phyloP scores from a whole-genome alignment of 1,140 invertebrate species.

The Drosophila bocqueti region DNA sequence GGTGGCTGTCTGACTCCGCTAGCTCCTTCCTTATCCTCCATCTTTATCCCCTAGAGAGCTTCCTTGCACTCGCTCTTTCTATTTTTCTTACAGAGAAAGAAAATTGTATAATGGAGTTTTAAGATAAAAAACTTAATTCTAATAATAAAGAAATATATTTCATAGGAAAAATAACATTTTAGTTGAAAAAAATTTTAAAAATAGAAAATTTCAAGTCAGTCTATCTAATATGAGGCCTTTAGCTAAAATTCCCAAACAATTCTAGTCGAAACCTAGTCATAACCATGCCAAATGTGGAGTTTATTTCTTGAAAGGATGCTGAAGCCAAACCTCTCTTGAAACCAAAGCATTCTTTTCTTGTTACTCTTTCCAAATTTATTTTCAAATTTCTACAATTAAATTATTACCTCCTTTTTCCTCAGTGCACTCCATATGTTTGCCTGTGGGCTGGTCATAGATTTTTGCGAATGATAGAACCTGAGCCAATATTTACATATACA shows the following conservation, averaged over 20 bases:
- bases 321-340: too few relatives aligned
- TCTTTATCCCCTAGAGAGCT: slow-evolving; percentile 7
- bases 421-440: slow-evolving; percentile 39
- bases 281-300: neutral
- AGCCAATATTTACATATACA: slow-evolving; percentile 76
- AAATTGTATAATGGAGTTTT: neutral
- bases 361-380: fast-evolving
- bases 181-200: too few relatives aligned
- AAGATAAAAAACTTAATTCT: too few relatives aligned
- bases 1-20: slow-evolving; percentile 16
- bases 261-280: neutral
- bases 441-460: slow-evolving; percentile 71
- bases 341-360: neutral
- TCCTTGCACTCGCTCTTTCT: slow-evolving; percentile 16
- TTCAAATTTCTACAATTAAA: neutral
- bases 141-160: neutral
- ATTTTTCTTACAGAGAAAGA: slow-evolving; percentile 1
- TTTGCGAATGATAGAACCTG: slow-evolving; percentile 73
- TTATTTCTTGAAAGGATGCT: too few relatives aligned
- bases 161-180: neutral
- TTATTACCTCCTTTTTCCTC: too few relatives aligned
- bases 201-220: too few relatives aligned
- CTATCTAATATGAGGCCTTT: neutral
- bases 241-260: neutral
- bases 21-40: slow-evolving; percentile 47